phyloP scores from a whole-genome alignment of 2,113 vertebrate genomes.

The Otocyon megalotis region DNA sequence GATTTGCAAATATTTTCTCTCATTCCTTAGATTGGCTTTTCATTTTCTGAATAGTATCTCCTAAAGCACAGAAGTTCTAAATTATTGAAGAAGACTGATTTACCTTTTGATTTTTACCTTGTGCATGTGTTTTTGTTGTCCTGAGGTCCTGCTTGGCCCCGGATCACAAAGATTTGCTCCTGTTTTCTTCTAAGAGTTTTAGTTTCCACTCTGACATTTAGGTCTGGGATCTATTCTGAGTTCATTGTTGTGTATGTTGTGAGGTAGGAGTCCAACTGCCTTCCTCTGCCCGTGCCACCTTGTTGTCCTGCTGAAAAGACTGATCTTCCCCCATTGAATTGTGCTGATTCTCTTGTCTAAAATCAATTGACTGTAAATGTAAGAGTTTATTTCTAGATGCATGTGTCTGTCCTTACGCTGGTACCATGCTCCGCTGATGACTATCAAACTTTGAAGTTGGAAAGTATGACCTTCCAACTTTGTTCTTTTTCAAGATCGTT shows the following conservation, averaged over 20 bases:
- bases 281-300: neutral
- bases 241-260: neutral
- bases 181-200: neutral
- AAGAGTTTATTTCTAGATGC: neutral
- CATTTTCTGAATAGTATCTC: neutral
- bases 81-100: neutral
- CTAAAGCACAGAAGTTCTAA: neutral
- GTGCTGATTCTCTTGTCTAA: neutral
- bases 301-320: neutral
- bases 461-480: neutral
- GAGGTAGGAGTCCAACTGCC: neutral
- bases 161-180: neutral
- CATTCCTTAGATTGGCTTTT: neutral
- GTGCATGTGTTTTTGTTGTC: neutral
- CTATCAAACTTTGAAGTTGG: neutral
- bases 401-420: neutral
- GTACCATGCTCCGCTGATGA: neutral
- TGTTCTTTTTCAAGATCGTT: neutral
- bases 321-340: neutral
- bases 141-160: neutral
- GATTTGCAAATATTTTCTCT: neutral
- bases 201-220: neutral
- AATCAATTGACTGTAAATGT: neutral
- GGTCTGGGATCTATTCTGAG: neutral
- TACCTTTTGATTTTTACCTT: neutral